Percentiles rank a stretch among this genome's conserved stretches.
Evolutionary conservation across 2,888 invertebrate genomes (phyloP).

Genomic region (Agelastica alni): DNA sequence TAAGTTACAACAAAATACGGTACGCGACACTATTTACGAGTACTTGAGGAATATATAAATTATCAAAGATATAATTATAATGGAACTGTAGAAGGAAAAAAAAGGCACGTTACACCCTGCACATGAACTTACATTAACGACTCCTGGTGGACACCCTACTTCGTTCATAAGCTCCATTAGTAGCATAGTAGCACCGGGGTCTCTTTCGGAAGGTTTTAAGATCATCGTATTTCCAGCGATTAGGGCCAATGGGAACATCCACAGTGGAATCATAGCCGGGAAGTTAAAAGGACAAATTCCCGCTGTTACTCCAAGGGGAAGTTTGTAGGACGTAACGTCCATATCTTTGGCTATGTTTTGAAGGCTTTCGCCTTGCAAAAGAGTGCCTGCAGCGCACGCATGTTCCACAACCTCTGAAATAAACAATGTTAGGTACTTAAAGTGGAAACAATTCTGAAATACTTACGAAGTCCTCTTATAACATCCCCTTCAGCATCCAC

Average conservation of each 20-base stretch:
- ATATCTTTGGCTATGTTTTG: constrained; percentile 89
- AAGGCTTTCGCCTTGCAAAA: constrained; percentile 92
- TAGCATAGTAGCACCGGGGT: constrained; percentile 95
- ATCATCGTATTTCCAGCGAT: constrained; percentile 95
- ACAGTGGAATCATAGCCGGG: constrained; percentile 99
- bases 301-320: constrained; percentile 91
- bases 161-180: constrained; percentile 90
- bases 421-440: neutral
- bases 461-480: constrained; percentile 92
- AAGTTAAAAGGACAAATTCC: constrained; percentile 99
- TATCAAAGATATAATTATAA: too few relatives aligned
- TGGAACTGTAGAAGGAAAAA: too few relatives aligned
- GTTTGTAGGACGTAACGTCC: constrained; percentile 91
- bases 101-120: too few relatives aligned
- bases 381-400: constrained; percentile 88
- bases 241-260: constrained; percentile 87
- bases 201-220: constrained; percentile 96
- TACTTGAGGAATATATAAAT: too few relatives aligned
- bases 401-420: constrained; percentile 92
- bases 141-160: constrained; percentile 94
- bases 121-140: constrained; percentile 86
- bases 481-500: constrained; percentile 99
- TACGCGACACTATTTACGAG: too few relatives aligned
- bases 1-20: too few relatives aligned
- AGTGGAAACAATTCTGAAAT: neutral